These are phyloP conservation scores for Mormyrops boulengeri DNA, from an alignment of 2,797 vertebrate genomes.

Conservation along the genomic window DNA sequence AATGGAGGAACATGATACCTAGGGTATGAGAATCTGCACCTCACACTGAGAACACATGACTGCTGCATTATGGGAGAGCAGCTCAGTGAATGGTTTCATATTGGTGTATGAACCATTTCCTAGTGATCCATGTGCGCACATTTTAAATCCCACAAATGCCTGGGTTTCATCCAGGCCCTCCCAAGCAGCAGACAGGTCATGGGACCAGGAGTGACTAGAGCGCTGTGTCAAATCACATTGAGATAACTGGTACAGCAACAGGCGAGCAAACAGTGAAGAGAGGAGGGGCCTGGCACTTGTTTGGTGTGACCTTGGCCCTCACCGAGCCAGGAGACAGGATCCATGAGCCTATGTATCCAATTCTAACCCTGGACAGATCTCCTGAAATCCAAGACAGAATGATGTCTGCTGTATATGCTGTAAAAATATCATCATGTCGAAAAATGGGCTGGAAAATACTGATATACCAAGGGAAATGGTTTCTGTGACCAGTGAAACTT, in stretches of 20 bases:
- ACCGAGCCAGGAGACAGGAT: background rate
- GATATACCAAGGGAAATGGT: background rate
- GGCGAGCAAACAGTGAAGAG: background rate
- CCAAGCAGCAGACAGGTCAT: background rate
- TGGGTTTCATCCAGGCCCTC: background rate
- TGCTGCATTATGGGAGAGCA: background rate
- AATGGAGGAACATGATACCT: slow-evolving; percentile 21
- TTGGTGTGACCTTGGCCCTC: background rate
- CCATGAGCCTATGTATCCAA: background rate
- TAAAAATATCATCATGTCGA: background rate
- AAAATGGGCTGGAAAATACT: background rate
- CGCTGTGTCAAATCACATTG: background rate
- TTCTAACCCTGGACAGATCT: background rate
- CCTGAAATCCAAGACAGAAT: background rate
- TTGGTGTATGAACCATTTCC: background rate
- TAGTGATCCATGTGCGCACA: background rate
- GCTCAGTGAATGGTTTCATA: background rate
- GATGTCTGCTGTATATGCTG: background rate
- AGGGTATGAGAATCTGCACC: background rate
- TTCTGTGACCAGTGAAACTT: background rate
- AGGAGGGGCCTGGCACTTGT: background rate
- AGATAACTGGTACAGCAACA: background rate
- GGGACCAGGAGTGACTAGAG: background rate
- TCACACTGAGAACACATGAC: background rate
- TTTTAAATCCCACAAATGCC: slow-evolving; percentile 1